Evolutionary conservation across 2,113 vertebrate species (phyloP), one percentile per base, ranked within the genome.

Genomic region (Silurus meridionalis): DNA sequence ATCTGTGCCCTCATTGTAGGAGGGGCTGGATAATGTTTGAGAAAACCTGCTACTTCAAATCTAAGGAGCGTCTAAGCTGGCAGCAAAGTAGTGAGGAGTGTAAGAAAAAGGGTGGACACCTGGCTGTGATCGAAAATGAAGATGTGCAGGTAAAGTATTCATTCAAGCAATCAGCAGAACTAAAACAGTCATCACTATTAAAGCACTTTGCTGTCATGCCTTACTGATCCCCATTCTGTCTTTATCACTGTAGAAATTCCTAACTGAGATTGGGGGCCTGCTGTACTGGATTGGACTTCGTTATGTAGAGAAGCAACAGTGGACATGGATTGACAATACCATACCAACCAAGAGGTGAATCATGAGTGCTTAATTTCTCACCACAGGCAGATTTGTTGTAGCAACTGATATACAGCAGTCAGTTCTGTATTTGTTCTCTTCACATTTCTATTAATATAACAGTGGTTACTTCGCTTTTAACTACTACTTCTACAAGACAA

Each of bases 251-350:
- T 66, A 95, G 95, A 63, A 0, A 6, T 94, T 90, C 85, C 92
- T 95, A 86, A 89, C 84, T 52, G 0, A 5, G 3, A 48, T 79
- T 0, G 91, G 89, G 6, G 9, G 9, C 1, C 0, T 91, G 83
- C 8, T 55, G 0, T 95, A 93, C 84, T 94, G 93, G 94, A 91
- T 95, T 9, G 93, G 92, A 3, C 88, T 93, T 72, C 90, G 25
- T 55, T 72, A 80, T 0, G 53, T 1, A 4, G 82, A 10, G 13
- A 1, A 0, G 15, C 3, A 8, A 5, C 28, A 72, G 23, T 95
- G 94, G 94, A 88, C 57, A 63, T 95, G 95, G 95, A 84, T 93
- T 13, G 77, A 93, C 91, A 82, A 91, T 37, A 74, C 37, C 4
- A 5, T 1, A 15, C 69, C 90, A 82, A 7, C 0, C 55, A 0